These are phyloP conservation scores for Sphaeramia orbicularis DNA, from an alignment of 2,797 vertebrate genomes.

Conservation along the genomic window DNA sequence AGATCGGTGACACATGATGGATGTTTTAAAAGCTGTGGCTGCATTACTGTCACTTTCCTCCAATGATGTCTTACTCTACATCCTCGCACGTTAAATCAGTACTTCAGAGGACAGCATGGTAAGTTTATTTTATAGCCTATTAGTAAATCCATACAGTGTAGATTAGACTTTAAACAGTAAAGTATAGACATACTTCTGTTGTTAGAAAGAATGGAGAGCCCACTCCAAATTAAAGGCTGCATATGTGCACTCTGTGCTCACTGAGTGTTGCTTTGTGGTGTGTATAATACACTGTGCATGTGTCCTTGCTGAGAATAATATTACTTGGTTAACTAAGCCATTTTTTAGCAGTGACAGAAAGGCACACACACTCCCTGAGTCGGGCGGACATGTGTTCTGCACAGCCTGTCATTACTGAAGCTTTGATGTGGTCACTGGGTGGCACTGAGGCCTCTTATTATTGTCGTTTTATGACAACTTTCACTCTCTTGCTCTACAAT, in stretches of 20 bases:
- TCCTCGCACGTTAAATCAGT: too few species aligned
- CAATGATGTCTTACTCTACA: too few species aligned
- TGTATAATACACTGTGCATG: constrained; percentile 45
- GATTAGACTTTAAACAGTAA: too few species aligned
- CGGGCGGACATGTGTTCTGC: constrained; percentile 69
- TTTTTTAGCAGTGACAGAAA: constrained; percentile 68
- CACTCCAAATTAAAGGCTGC: constrained; percentile 41
- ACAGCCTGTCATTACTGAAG: constrained; percentile 82
- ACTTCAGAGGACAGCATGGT: too few species aligned
- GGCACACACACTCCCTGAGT: constrained; percentile 43
- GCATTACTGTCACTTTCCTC: too few species aligned
- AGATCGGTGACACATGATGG: too few species aligned
- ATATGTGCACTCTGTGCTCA: constrained; percentile 19
- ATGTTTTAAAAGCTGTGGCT: too few species aligned
- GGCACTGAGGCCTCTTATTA: constrained; percentile 83
- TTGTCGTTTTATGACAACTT: constrained; percentile 83
- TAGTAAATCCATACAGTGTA: not conserved
- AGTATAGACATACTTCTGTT: not conserved
- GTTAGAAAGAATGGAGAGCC: not conserved
- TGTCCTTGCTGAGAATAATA: constrained; percentile 59
- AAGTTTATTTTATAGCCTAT: too few species aligned
- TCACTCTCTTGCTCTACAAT: constrained; percentile 68
- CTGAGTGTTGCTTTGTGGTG: constrained; percentile 48
- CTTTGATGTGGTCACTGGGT: constrained; percentile 87
- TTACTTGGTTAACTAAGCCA: constrained; percentile 60